Evolutionary conservation across 2,888 invertebrate genomes (phyloP).

Genomic region (Eupsilia transversa): DNA sequence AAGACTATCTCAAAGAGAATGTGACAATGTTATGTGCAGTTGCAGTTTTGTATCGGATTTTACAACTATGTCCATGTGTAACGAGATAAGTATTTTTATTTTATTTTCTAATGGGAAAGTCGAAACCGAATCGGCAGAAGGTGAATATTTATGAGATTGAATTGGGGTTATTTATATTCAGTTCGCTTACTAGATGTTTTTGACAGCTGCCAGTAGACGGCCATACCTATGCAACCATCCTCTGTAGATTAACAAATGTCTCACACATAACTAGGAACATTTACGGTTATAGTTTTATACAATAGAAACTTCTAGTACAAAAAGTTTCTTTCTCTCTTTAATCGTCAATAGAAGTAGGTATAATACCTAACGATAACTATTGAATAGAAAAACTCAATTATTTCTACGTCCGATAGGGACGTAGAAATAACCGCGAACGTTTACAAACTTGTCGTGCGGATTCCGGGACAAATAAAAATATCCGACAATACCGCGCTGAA

Average conservation of each 20-base stretch:
- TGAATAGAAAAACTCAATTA: conserved; percentile 39
- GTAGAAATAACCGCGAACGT: conserved; percentile 48
- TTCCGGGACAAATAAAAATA: conserved; percentile 67
- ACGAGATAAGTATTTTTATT: conserved; percentile 6
- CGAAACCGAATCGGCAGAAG: not conserved
- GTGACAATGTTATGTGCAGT: conserved; percentile 15
- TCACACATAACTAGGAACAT: not conserved
- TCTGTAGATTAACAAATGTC: too few species aligned
- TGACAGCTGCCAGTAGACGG: not conserved
- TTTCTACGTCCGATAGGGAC: conserved; percentile 20
- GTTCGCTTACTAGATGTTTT: too few species aligned
- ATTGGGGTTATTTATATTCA: not conserved
- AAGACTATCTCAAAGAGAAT: conserved; percentile 29
- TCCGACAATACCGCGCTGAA: conserved; percentile 33
- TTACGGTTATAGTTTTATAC: not conserved
- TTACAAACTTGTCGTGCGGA: conserved; percentile 64
- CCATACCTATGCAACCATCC: not conserved
- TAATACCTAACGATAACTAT: conserved; percentile 17
- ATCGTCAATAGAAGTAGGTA: not conserved
- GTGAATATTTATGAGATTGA: not conserved
- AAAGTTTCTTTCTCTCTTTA: not conserved
- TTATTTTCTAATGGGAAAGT: not conserved
- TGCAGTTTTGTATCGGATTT: conserved; percentile 17
- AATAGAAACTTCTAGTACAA: not conserved
- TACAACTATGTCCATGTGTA: not conserved